Base-by-base conservation (phyloP, 2,113 vertebrate species). In the Chascanopsetta lugubris region DNA sequence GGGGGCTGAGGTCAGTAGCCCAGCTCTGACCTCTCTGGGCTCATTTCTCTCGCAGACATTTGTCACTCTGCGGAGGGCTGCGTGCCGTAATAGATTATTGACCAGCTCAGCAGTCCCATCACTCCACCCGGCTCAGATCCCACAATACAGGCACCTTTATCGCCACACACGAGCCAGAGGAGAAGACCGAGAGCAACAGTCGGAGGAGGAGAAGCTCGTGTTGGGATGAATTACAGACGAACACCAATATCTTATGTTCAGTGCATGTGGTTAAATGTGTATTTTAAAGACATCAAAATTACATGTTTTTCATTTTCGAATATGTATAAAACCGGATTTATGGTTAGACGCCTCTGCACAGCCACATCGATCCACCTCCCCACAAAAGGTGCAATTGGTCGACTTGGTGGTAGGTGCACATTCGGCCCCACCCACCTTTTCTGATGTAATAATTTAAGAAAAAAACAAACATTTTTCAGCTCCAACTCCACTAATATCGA, bases 11-110 rank as follows among this genome's bases (percentile, higher is more conserved):
- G 88, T 92, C 90, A 92, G 76, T 32, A 80, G 87, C 75, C 65
- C 83, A 79, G 75, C 75, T 86, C 66, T 93, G 92, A 93, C 92
- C 92, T 93, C 84, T 86, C 56, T 74, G 79, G 87, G 82, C 67
- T 88, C 62, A 89, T 93, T 92, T 92, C 87, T 87, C 79, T 91
- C 89, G 92, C 84, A 78, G 92, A 88, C 91, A 93, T 94, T 93
- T 93, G 92, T 93, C 92, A 93, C 87, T 93, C 88, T 86, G 84
- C 62, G n/a, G 83, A 82, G 88, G 81, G 84, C 83, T 66, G 82
- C 85, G 84, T 77, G 87, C 81, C 46, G 80, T 93, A 92, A 93
- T 93, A 93, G 91, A 93, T 93, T 93, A 94, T 93, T 93, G 93
- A 94, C 92, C 87, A 92, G 79, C 83, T 87, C 84, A 85, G 84